Evolutionary conservation across 1,140 invertebrate genomes (phyloP).

Genomic region (Drosophila nikananu): DNA sequence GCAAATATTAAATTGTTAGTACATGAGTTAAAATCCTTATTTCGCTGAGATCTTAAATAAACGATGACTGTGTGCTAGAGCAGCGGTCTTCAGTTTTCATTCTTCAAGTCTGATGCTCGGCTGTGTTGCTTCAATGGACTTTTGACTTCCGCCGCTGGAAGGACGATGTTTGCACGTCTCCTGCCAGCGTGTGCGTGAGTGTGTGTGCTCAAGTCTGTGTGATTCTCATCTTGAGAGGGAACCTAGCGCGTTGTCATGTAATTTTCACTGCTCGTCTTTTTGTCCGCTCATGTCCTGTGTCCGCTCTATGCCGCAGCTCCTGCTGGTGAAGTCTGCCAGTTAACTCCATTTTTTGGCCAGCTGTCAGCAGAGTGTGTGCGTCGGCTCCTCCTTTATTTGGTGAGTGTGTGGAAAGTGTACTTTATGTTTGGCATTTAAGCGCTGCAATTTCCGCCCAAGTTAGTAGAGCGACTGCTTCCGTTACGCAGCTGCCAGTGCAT

Average conservation of each 20-base stretch:
- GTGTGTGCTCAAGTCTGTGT: conserved; percentile 23
- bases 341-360: conserved; percentile 59
- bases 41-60: not conserved
- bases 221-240: conserved; percentile 57
- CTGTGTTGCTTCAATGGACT: conserved; percentile 60
- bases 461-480: conserved; percentile 77
- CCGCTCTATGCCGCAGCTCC: conserved; percentile 28
- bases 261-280: conserved; percentile 56
- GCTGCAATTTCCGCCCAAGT: conserved; percentile 78
- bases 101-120: conserved; percentile 23
- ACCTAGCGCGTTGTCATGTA: conserved; percentile 71
- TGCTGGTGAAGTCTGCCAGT: conserved; percentile 39
- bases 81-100: conserved; percentile 5
- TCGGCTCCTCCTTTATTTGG: conserved; percentile 47
- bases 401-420: conserved; percentile 47
- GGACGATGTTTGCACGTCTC: conserved; percentile 52
- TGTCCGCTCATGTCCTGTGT: conserved; percentile 21
- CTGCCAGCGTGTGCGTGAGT: conserved; percentile 16
- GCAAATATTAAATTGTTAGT: not conserved
- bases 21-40: not conserved
- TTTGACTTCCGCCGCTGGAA: conserved; percentile 65
- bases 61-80: not conserved
- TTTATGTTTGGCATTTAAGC: conserved; percentile 81
- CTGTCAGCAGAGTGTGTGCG: conserved; percentile 45
- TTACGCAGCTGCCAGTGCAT: conserved; percentile 67